Conservation (phyloP, 2,113 vertebrate genomes). For the Holacanthus passer region DNA sequence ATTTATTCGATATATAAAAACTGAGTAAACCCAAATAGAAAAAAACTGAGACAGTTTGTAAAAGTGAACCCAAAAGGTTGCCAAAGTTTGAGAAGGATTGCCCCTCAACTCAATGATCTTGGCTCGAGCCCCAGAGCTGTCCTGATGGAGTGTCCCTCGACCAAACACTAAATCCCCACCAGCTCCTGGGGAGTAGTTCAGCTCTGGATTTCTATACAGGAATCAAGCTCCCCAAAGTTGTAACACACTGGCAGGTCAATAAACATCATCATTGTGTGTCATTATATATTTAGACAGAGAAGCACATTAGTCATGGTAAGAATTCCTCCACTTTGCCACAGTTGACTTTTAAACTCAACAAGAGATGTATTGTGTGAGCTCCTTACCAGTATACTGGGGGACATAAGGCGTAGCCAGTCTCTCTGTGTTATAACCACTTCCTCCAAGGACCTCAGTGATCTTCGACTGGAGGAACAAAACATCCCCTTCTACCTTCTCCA, state of each 20-base stretch:
- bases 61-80: too few species aligned
- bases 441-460: conserved; percentile 95
- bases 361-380: neutral
- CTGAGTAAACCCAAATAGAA: neutral
- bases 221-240: conserved; percentile 3
- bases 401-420: conserved; percentile 91
- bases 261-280: conserved; percentile 4
- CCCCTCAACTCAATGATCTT: neutral
- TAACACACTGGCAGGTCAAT: neutral
- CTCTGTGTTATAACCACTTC: conserved; percentile 94
- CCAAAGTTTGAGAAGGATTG: neutral
- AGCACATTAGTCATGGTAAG: neutral
- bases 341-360: neutral
- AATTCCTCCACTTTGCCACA: neutral
- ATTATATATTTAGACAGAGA: neutral
- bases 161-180: conserved; percentile 9
- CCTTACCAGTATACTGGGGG: conserved; percentile 88
- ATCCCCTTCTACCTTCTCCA: conserved; percentile 87
- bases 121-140: neutral
- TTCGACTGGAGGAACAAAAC: conserved; percentile 95
- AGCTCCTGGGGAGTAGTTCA: neutral
- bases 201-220: conserved; percentile 2
- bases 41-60: neutral
- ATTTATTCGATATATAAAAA: neutral
- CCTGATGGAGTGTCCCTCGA: conserved; percentile 15